Evolutionary conservation across 1,140 invertebrate genomes (phyloP), one percentile per base, ranked within the genome.

Genomic region (Musca vetustissima): DNA sequence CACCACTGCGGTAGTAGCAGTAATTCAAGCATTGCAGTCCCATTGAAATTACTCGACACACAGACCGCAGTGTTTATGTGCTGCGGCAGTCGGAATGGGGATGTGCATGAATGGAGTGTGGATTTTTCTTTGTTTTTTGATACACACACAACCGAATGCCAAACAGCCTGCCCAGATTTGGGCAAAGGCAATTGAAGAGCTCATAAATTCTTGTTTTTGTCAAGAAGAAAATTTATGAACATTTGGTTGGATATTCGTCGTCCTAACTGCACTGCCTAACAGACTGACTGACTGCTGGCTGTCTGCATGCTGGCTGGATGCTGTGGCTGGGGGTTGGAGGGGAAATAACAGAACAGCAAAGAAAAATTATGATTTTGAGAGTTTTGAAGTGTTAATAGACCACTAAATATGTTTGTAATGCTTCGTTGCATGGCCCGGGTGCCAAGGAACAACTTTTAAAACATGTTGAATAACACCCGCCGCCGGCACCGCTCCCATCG

Each of bases 311-410:
- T 6, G 15, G 2, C 17, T 19, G 6, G n/a, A 4, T 21, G 1
- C 7, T 4, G 13, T 52, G 17, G 49, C 9, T 19, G 49, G n/a
- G 21, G 15, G 13, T 11, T 19, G 17, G 17, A 52, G 17, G 17
- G 22, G 53, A 22, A 57, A 59, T n/a, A n/a, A n/a, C n/a, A 28
- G 24, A 19, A 52, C 49, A 52, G 17, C n/a, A n/a, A n/a, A n/a
- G 21, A 52, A 19, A 52, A 25, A 24, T 55, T 55, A 19, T 4
- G 32, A 14, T 61, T 61, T 61, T 61, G 57, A 61, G 15, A n/a
- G 28, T 61, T 55, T 61, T 61, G 57, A 61, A 61, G 57, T 61
- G 57, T 61, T 61, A 61, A 61, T 61, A 61, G 36, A n/a, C n/a
- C 57, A 36, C 28, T 61, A 36, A 61, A 61, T 61, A 13, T 61